phyloP scores from a whole-genome alignment of 2,888 invertebrate species.

The Plutella xylostella region DNA sequence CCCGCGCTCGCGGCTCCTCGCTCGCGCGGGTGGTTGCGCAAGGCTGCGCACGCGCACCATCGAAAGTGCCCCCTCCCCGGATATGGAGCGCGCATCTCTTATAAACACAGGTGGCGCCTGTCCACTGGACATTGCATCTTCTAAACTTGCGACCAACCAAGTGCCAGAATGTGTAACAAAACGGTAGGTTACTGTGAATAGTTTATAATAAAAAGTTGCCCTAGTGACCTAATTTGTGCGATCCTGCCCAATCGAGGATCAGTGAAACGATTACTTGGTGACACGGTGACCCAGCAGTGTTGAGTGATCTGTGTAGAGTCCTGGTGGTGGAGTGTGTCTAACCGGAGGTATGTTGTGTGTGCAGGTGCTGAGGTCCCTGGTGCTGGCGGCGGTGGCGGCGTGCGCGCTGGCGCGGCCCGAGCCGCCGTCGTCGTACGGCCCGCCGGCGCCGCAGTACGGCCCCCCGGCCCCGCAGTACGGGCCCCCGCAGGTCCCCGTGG shows the following conservation, averaged over 20 bases:
- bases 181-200: constrained; percentile 57
- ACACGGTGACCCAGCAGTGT: not conserved
- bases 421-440: constrained; percentile 69
- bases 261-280: not conserved
- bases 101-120: constrained; percentile 62
- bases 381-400: constrained; percentile 50
- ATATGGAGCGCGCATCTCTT: constrained; percentile 59
- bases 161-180: constrained; percentile 58
- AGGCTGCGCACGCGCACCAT: constrained; percentile 58
- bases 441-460: constrained; percentile 64
- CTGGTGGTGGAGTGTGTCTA: not conserved
- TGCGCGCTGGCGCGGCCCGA: constrained; percentile 65
- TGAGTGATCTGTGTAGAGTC: constrained; percentile 13
- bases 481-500: constrained; percentile 80
- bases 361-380: constrained; percentile 58
- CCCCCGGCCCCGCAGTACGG: constrained; percentile 76
- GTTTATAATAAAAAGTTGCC: constrained; percentile 23
- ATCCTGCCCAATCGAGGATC: not conserved
- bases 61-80: constrained; percentile 66
- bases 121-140: constrained; percentile 56
- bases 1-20: not conserved
- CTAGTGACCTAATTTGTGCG: constrained; percentile 28
- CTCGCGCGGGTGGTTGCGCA: constrained; percentile 34
- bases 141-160: constrained; percentile 43
- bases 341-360: constrained; percentile 20